phyloP scores from a whole-genome alignment of 2,113 vertebrate genomes.

The Hippocampus mohnikei region DNA sequence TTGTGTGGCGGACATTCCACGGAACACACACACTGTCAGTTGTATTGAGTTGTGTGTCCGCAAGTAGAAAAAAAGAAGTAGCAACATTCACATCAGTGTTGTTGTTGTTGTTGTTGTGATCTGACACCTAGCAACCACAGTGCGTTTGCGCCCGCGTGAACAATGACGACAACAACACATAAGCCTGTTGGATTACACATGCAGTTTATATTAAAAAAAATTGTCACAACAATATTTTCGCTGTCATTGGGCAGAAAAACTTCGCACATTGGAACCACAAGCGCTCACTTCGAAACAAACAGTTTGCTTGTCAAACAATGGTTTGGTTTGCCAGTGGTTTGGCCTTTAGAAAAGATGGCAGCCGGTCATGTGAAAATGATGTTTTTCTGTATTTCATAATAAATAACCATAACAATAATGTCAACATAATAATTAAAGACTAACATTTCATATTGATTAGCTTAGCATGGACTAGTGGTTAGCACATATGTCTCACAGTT shows the following conservation, averaged over 20 bases:
- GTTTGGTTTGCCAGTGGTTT: background rate
- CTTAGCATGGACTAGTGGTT: background rate
- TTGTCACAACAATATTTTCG: background rate
- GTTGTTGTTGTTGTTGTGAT: background rate
- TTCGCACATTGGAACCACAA: background rate
- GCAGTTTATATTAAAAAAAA: constrained; percentile 40
- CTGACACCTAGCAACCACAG: constrained; percentile 18
- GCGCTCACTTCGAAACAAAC: background rate
- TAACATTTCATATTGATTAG: background rate
- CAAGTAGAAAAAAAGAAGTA: constrained; percentile 2
- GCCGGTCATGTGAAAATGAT: background rate
- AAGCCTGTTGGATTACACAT: constrained; percentile 41
- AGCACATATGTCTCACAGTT: background rate
- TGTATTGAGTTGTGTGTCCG: constrained; percentile 20
- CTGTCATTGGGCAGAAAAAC: background rate
- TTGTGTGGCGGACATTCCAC: constrained; percentile 12
- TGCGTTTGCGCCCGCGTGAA: constrained; percentile 25
- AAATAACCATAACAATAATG: constrained; percentile 1
- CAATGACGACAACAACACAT: constrained; percentile 39
- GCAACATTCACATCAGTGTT: constrained; percentile 16
- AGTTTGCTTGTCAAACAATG: background rate
- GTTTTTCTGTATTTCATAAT: background rate
- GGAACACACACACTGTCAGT: constrained; percentile 46
- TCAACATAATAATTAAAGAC: background rate
- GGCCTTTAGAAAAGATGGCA: background rate